These are phyloP conservation scores for Melanogrammus aeglefinus DNA, from an alignment of 2,797 vertebrate species.

Conservation along the genomic window DNA sequence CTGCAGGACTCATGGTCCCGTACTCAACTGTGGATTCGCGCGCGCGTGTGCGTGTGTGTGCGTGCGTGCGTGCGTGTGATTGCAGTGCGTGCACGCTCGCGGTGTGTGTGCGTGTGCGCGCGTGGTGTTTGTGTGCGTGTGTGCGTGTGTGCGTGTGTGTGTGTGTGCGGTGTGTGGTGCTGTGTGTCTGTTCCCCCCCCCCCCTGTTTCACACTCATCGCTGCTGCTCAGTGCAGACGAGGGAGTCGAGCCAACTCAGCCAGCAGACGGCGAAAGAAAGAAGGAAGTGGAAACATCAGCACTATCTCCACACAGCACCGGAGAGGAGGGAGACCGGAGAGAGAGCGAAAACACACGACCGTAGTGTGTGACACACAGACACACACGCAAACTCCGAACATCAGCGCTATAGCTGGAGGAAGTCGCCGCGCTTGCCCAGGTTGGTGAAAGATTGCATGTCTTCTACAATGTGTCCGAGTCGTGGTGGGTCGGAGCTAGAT, in stretches of 20 bases:
- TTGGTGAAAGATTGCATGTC: slow-evolving; percentile 48
- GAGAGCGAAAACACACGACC: slow-evolving; percentile 40
- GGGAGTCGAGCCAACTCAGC: slow-evolving; percentile 40
- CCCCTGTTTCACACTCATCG: slow-evolving; percentile 33
- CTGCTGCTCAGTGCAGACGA: slow-evolving; percentile 18
- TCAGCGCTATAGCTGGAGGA: slow-evolving; percentile 55
- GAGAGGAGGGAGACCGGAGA: neutral
- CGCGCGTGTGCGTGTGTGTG: too few species aligned
- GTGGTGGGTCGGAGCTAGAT: too few species aligned
- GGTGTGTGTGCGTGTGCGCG: slow-evolving; percentile 23
- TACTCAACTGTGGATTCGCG: too few species aligned
- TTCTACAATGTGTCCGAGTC: neutral
- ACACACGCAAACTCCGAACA: slow-evolving; percentile 61
- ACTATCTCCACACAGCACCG: slow-evolving; percentile 45
- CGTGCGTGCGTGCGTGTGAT: neutral
- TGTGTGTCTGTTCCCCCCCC: too few species aligned
- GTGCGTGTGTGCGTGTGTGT: neutral
- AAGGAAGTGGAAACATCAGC: slow-evolving; percentile 81
- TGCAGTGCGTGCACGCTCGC: too few species aligned
- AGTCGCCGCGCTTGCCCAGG: slow-evolving; percentile 66
- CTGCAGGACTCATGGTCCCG: too few species aligned
- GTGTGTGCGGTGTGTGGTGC: slow-evolving; percentile 13
- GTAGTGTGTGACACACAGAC: slow-evolving; percentile 26
- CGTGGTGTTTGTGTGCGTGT: too few species aligned
- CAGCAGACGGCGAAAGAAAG: slow-evolving; percentile 73